phyloP scores from a whole-genome alignment of 2,888 invertebrate genomes.

The Chydorus sphaericus region DNA sequence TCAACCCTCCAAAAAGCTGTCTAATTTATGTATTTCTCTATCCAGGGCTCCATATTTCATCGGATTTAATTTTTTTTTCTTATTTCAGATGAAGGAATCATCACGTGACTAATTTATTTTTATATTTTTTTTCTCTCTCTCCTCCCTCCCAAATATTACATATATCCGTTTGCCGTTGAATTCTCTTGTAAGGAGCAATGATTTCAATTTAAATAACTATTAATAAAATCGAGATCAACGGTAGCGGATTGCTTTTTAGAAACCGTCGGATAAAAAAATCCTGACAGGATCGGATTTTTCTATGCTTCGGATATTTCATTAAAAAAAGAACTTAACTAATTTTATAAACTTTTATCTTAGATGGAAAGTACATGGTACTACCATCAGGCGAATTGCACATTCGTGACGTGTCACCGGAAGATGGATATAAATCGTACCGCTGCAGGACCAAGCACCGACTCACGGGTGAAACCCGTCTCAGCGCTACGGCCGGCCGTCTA shows the following conservation, averaged over 20 bases:
- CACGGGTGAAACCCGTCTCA: constrained; percentile 80
- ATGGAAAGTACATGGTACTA: constrained; percentile 86
- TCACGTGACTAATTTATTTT: not conserved
- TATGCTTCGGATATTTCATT: not conserved
- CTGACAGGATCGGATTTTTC: not conserved
- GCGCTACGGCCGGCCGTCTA: constrained; percentile 81
- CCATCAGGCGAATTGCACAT: constrained; percentile 92
- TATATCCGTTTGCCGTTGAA: not conserved
- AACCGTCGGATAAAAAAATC: constrained; percentile 1
- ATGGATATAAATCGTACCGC: constrained; percentile 85
- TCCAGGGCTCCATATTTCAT: not conserved
- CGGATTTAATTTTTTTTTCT: not conserved
- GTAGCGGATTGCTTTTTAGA: not conserved
- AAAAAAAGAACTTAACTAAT: not conserved
- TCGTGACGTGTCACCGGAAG: constrained; percentile 84
- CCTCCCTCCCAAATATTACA: not conserved
- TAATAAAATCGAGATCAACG: not conserved
- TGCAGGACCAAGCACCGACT: constrained; percentile 84
- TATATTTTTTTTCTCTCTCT: constrained; percentile 6
- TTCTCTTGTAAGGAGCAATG: constrained; percentile 3
- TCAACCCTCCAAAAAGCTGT: not conserved
- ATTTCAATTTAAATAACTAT: not conserved
- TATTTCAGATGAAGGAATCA: not conserved
- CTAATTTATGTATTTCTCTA: not conserved
- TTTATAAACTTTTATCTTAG: constrained; percentile 32